Percentiles rank a stretch among this genome's conserved stretches.
These are phyloP conservation scores for Notocelia uddmanniana DNA, from an alignment of 2,888 invertebrate genomes.

Conservation along the genomic window DNA sequence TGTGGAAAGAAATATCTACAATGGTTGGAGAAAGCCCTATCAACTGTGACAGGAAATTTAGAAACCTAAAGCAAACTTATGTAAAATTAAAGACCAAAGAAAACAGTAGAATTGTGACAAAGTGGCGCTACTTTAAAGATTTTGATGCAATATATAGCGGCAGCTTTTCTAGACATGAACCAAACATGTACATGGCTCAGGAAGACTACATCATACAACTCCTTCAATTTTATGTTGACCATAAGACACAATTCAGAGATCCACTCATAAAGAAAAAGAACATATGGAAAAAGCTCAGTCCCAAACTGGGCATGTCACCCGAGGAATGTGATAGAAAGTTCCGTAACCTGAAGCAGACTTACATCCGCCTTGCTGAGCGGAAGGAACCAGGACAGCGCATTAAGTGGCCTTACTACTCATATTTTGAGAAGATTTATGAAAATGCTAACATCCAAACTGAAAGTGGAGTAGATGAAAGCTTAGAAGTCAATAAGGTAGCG, in stretches of 20 bases:
- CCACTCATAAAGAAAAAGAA: constrained; percentile 72
- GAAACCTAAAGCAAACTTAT: constrained; percentile 79
- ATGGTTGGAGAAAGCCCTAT: constrained; percentile 53
- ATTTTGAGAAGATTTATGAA: constrained; percentile 75
- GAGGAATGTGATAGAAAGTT: constrained; percentile 79
- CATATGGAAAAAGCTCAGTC: constrained; percentile 69
- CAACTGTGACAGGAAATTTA: constrained; percentile 76
- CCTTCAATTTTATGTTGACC: constrained; percentile 71
- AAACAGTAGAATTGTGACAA: constrained; percentile 64
- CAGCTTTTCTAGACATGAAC: constrained; percentile 49
- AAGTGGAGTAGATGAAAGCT: constrained; percentile 55
- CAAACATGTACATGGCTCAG: constrained; percentile 55
- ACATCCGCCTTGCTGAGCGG: constrained; percentile 68
- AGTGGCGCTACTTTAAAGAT: constrained; percentile 77
- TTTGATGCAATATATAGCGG: constrained; percentile 70
- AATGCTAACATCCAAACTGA: constrained; percentile 50
- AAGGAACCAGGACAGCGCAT: constrained; percentile 67
- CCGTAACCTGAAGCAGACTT: constrained; percentile 78
- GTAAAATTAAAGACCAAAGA: constrained; percentile 69
- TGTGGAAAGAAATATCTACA: constrained; percentile 52
- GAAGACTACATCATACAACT: constrained; percentile 72
- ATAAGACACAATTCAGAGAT: constrained; percentile 72
- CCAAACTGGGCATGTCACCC: constrained; percentile 66
- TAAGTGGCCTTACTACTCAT: constrained; percentile 75
- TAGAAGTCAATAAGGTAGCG: constrained; percentile 63